Base-by-base conservation (phyloP, 2,113 vertebrate genomes). In the Nothobranchius kuhntae region DNA sequence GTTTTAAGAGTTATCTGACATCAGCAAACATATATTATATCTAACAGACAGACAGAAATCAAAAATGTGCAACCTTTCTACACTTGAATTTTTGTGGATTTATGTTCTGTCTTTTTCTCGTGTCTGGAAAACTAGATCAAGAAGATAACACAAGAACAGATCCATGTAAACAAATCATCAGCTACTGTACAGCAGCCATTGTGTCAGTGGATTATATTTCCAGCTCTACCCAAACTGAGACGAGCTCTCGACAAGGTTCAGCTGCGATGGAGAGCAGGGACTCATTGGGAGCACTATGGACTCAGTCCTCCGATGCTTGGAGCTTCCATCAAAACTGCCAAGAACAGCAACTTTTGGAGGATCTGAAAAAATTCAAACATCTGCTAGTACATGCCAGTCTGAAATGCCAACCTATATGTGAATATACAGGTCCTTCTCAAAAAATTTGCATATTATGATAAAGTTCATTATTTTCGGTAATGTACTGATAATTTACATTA, bases 211-310 rank as follows among this genome's bases (percentile, higher is more conserved):
- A 30, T 30, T 30, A 30, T 30, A 30, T 3, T 1, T n/a, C 11
- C 9, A 65, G 26, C n/a, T 73, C 5, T 66, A 90, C 87, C 87
- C 95, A 76, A 68, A 82, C 5, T 71, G 63, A 24, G 81, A 38
- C 68, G 94, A 89, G 42, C 89, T 81, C 53, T 92, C 92, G 44
- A 90, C 90, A 47, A 96, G 88, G 56, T 70, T 88, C 75, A 93
- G 80, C 10, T 69, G 80, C n/a, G 92, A 91, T 26, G 94, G 93
- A 56, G 73, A 76, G 21, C 87, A 81, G n/a, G 95, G 95, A 53
- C 95, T 96, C 60, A 76, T 75, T 0, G 95, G 95, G 68, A 99
- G 91, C 10, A 95, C 93, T 65, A 95, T 63, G 9, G 90, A 82
- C 42, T 85, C 65, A 10, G 86, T 91, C 65, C 78, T 77, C 17